phyloP scores from a whole-genome alignment of 2,888 invertebrate species.

The Limnephilus auricula region DNA sequence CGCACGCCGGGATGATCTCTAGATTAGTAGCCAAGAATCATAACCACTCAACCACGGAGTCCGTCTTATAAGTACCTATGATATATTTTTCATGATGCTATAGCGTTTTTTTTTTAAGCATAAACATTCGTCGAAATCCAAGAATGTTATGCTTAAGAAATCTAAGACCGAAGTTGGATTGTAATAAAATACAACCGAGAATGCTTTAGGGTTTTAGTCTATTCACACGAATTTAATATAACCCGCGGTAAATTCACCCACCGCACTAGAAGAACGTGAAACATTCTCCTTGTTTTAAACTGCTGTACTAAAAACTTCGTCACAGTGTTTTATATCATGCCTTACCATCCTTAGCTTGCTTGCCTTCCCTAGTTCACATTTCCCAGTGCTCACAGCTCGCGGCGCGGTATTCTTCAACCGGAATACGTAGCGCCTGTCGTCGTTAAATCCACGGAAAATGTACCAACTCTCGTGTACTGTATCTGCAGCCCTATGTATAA shows the following conservation, averaged over 20 bases:
- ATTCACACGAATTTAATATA: neutral
- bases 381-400: neutral
- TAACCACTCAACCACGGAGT: too few relatives aligned
- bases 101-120: too few relatives aligned
- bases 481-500: neutral
- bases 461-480: neutral
- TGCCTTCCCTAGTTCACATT: neutral
- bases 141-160: neutral
- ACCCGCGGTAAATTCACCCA: neutral
- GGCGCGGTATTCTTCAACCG: neutral
- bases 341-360: neutral
- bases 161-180: neutral
- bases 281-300: neutral
- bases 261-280: neutral
- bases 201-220: neutral
- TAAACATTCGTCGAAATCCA: neutral
- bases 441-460: constrained; percentile 10
- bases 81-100: too few relatives aligned
- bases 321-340: neutral
- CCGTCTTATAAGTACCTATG: too few relatives aligned
- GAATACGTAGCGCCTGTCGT: constrained; percentile 6
- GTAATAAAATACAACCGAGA: neutral
- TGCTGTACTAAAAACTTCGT: neutral
- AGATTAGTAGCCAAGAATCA: too few relatives aligned
- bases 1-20: too few relatives aligned